Percentiles rank a stretch among this genome's conserved stretches.
Evolutionary conservation across 2,888 invertebrate species (phyloP).

Genomic region (Ceriagrion tenellum): DNA sequence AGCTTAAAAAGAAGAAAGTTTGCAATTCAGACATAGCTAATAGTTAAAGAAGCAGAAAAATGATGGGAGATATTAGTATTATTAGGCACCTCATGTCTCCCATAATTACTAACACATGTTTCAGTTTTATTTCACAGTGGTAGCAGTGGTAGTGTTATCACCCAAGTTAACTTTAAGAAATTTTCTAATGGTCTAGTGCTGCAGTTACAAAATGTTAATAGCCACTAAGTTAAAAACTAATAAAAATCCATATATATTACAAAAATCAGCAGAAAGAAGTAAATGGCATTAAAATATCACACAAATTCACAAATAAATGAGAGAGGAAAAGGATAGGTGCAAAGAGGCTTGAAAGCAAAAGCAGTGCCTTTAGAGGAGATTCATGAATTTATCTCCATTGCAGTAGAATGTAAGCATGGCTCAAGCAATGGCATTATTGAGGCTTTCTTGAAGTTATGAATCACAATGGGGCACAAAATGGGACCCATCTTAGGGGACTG

Average conservation of each 20-base stretch:
- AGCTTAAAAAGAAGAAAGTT: conserved; percentile 76
- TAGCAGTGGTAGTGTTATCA: background rate
- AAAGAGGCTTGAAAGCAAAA: conserved; percentile 56
- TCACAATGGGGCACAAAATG: background rate
- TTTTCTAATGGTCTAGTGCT: conserved; percentile 48
- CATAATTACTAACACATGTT: background rate
- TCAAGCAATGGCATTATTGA: conserved; percentile 16
- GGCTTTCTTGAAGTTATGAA: background rate
- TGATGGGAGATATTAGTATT: conserved; percentile 50
- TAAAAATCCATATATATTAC: conserved; percentile 27
- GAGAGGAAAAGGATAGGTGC: conserved; percentile 34
- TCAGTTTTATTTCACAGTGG: background rate
- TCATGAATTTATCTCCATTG: background rate
- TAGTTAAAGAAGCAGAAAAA: background rate
- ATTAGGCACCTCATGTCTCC: conserved; percentile 28
- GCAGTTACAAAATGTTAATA: conserved; percentile 50
- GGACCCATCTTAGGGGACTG: conserved; percentile 3
- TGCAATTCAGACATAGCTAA: conserved; percentile 51
- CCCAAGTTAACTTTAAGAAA: background rate
- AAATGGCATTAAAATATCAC: conserved; percentile 37
- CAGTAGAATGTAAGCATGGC: conserved; percentile 29
- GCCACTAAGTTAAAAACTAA: conserved; percentile 29
- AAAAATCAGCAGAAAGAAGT: conserved; percentile 40
- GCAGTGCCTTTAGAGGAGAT: conserved; percentile 35
- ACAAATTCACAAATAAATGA: conserved; percentile 44